phyloP scores from a whole-genome alignment of 1,140 invertebrate species.

The Callitettix versicolor region DNA sequence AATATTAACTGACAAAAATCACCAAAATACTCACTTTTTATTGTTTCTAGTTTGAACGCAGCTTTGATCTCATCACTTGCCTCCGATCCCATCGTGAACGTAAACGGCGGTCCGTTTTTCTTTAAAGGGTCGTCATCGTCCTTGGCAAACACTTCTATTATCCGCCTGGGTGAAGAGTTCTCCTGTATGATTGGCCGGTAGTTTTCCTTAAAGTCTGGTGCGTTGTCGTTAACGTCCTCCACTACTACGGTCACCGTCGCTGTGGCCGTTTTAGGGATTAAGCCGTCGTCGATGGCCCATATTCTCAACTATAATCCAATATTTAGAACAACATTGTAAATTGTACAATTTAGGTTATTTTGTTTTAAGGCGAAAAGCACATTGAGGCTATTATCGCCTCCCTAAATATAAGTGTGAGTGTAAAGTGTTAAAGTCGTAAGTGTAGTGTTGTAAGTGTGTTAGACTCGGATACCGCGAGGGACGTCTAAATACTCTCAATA shows the following conservation, averaged over 20 bases:
- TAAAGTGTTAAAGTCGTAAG: no score
- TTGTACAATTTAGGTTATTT: background rate
- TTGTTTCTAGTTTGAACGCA: constrained; percentile 70
- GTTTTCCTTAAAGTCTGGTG: constrained; percentile 64
- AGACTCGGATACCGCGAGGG: no score
- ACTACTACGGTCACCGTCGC: constrained; percentile 89
- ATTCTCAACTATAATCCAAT: constrained; percentile 61
- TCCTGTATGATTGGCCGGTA: constrained; percentile 85
- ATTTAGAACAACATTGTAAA: no score
- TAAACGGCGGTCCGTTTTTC: constrained; percentile 88
- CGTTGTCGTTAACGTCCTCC: constrained; percentile 91
- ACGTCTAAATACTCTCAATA: no score
- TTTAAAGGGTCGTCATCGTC: constrained; percentile 89
- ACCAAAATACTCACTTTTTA: no score
- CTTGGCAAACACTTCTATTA: constrained; percentile 83
- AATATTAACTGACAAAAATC: no score
- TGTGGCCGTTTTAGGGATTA: constrained; percentile 85
- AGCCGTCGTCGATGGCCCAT: constrained; percentile 85
- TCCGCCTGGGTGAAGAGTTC: constrained; percentile 74
- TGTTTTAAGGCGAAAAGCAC: background rate
- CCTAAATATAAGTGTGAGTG: no score
- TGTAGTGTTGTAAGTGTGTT: no score
- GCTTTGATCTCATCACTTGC: constrained; percentile 82
- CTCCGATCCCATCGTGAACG: constrained; percentile 80
- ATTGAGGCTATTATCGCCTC: background rate